Conservation (phyloP, 2,113 vertebrate genomes). For the Zingel zingel region DNA sequence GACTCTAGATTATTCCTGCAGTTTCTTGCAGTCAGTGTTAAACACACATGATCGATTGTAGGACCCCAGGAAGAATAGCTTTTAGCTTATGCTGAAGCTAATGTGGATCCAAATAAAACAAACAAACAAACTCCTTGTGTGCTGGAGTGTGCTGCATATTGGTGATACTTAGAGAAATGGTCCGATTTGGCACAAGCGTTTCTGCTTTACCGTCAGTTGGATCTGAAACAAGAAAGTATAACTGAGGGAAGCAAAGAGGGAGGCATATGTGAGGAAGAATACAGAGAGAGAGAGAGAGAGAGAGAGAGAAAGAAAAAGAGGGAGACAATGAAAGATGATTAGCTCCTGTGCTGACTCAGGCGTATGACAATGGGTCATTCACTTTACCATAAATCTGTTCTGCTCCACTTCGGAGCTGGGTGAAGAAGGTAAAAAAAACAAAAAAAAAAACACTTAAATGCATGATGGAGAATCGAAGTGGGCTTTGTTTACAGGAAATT, state of each 20-base stretch:
- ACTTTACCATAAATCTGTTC: conserved; percentile 49
- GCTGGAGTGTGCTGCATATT: neutral
- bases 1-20: neutral
- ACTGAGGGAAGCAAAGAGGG: neutral
- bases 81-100: no score
- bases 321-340: conserved; percentile 45
- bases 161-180: neutral
- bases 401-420: neutral
- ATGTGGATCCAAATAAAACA: no score
- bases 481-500: conserved; percentile 30
- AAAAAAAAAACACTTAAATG: conserved; percentile 38
- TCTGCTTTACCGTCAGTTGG: neutral
- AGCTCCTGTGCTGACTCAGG: conserved; percentile 59
- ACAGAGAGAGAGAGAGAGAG: neutral
- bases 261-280: neutral
- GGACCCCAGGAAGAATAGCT: no score
- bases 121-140: neutral
- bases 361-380: conserved; percentile 26
- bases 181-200: neutral
- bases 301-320: neutral
- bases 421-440: conserved; percentile 45
- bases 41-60: no score
- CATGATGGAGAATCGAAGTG: conserved; percentile 35
- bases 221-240: neutral
- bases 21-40: neutral